Conservation (phyloP, 2,113 vertebrate species). For the Gnathonemus echidnorhynchus region DNA sequence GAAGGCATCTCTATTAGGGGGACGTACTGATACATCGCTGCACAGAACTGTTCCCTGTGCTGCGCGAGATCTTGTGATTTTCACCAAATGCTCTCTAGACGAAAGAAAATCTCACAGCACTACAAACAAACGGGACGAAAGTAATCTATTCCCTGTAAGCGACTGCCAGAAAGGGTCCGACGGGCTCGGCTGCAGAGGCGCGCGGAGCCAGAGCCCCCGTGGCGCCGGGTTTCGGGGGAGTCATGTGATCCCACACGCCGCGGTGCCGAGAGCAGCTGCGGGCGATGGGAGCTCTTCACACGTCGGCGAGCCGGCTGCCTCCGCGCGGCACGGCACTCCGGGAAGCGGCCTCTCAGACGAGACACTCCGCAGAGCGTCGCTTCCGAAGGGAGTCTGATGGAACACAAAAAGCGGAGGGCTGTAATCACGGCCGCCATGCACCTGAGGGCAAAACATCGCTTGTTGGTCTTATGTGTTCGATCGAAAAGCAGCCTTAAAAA, state of each 20-base stretch:
- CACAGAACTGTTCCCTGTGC: not conserved
- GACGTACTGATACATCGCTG: not conserved
- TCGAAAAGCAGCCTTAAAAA: not conserved
- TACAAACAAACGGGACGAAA: not conserved
- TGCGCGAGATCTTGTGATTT: not conserved
- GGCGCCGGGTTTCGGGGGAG: constrained; percentile 2
- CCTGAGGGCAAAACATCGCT: not conserved
- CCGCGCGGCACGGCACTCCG: not conserved
- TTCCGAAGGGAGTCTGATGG: not conserved
- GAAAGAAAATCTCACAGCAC: not conserved
- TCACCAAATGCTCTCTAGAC: not conserved
- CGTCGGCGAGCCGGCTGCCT: not conserved
- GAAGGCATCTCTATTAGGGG: not conserved
- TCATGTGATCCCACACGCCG: constrained; percentile 7
- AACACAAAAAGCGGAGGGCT: not conserved
- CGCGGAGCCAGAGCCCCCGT: not conserved
- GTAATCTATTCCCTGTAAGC: not conserved
- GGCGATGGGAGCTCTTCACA: not conserved
- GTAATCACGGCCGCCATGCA: not conserved
- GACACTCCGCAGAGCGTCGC: not conserved
- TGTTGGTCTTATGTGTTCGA: not conserved
- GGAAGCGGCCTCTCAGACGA: not conserved
- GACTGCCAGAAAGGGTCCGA: not conserved
- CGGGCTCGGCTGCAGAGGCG: not conserved
- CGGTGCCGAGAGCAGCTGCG: constrained; percentile 11